These are phyloP conservation scores for Enteromius paludinosus DNA, from an alignment of 2,797 vertebrate genomes.

Conservation along the genomic window DNA sequence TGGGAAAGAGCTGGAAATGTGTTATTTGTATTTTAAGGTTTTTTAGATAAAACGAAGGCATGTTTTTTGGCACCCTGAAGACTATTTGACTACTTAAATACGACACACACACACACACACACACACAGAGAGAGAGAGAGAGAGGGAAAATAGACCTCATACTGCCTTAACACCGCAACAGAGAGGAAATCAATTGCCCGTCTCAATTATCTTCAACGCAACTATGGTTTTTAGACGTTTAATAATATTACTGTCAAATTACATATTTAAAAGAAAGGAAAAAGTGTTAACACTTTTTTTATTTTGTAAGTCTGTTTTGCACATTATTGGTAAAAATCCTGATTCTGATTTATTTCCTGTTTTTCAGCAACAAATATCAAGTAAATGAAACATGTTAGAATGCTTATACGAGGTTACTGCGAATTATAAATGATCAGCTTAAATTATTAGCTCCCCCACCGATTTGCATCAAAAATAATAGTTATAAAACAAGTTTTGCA, in stretches of 20 bases:
- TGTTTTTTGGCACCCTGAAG: conserved; percentile 12
- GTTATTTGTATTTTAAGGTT: not conserved
- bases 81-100: conserved; percentile 16
- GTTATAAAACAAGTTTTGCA: not conserved
- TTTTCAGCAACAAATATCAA: conserved; percentile 16
- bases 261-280: not conserved
- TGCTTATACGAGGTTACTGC: not conserved
- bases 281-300: fast-evolving
- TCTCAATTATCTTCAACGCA: not conserved
- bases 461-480: not conserved
- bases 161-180: conserved; percentile 12
- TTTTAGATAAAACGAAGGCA: not conserved
- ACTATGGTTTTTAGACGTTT: conserved; percentile 1
- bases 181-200: conserved; percentile 22
- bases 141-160: conserved; percentile 12
- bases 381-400: not conserved
- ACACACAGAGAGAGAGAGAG: not conserved
- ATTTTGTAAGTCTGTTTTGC: not conserved
- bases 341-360: no score
- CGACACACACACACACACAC: conserved; percentile 12
- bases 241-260: not conserved
- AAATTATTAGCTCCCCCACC: not conserved
- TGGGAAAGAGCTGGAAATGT: not conserved
- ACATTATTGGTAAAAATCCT: not conserved
- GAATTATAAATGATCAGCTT: not conserved